Percentiles rank a stretch among this genome's conserved stretches.
These are phyloP conservation scores for Phanerotoma sp. DNA, from an alignment of 2,888 invertebrate species.

Conservation along the genomic window DNA sequence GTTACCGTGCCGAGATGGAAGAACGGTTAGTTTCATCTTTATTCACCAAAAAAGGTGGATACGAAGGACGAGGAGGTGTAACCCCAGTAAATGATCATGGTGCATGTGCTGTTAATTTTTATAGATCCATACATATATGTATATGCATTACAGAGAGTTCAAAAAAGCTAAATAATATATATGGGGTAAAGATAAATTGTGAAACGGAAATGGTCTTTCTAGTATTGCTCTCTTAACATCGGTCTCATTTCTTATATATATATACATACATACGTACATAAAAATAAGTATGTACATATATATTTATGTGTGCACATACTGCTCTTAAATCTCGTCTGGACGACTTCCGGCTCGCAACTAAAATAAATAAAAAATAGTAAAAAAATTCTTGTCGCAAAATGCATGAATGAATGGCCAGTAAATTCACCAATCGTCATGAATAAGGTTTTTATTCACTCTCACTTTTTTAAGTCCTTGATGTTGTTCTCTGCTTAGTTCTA, in stretches of 20 bases:
- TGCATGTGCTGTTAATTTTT: neutral
- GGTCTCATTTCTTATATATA: neutral
- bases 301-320: constrained; percentile 2
- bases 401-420: constrained; percentile 17
- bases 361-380: no score
- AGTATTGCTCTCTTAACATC: constrained; percentile 6
- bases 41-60: no score
- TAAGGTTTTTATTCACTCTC: no score
- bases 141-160: no score
- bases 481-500: no score
- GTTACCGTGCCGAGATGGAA: constrained; percentile 81
- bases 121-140: no score
- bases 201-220: constrained; percentile 27
- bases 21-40: constrained; percentile 71
- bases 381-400: constrained; percentile 18
- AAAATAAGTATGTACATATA: constrained; percentile 7
- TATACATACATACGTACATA: no score
- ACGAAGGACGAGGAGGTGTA: neutral
- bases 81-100: neutral
- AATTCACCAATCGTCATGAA: neutral
- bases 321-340: constrained; percentile 47
- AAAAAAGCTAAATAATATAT: constrained; percentile 1
- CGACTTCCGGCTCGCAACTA: constrained; percentile 49
- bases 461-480: neutral
- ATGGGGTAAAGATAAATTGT: constrained; percentile 15